Evolutionary conservation across 1,140 invertebrate species (phyloP), one percentile per base, ranked within the genome.

Genomic region (Heliconius nattereri): DNA sequence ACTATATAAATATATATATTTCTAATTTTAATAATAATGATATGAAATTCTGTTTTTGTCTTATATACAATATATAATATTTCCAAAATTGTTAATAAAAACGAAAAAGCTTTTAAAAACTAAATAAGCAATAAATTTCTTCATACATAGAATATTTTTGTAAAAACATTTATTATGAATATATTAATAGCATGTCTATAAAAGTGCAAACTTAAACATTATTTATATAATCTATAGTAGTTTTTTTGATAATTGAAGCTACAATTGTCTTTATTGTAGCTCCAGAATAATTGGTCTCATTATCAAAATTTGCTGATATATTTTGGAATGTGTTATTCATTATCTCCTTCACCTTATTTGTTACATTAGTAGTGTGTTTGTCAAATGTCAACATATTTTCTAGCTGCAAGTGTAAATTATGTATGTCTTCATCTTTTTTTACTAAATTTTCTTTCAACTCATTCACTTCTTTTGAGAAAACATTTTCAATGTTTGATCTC

Each of bases 251-350:
- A 8, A 92, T 83, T 49, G 81, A 79, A 57, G 85, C 91, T 40
- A 92, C 81, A 66, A 87, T 83, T 76, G 76, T 84, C 85, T 91
- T 93, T 54, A 93, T 79, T 37, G 49, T 76, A 76, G 86, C 81
- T 74, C 91, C 92, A 76, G 81, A 74, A 71, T 94, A 93, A 78
- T 57, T 83, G 78, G 87, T 84, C 76, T 86, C 74, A 79, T 84
- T 85, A 79, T 90, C 80, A 85, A 94, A 91, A 79, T 91, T 88
- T 6, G 72, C 81, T 70, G 89, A 86, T 80, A 93, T 86, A 29
- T 86, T 81, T 84, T 88, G 89, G 74, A 87, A 94, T 85, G 90
- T 90, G 75, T 88, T 83, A 86, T 93, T 94, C 91, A 94, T 93
- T 23, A 93, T 87, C 78, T 83, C 83, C 83, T 94, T 94, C 23